Evolutionary conservation across 2,797 vertebrate genomes (phyloP).

Genomic region (Acestrorhynchus altus): DNA sequence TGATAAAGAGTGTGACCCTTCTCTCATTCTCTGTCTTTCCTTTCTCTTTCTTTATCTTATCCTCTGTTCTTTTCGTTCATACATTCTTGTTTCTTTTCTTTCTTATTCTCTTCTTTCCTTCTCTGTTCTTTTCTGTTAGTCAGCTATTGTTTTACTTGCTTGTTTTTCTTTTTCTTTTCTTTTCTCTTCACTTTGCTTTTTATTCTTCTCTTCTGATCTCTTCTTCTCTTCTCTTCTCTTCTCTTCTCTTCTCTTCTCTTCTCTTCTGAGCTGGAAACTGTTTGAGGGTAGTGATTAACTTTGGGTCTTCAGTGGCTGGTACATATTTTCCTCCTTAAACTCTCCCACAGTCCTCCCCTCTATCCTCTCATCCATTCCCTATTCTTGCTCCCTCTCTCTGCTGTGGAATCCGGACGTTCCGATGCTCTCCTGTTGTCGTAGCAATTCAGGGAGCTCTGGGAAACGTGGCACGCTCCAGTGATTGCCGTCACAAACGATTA

Average conservation of each 20-base stretch:
- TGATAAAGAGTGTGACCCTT: neutral
- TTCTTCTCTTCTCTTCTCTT: no score
- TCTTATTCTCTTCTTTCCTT: no score
- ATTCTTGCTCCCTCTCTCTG: constrained; percentile 8
- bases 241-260: constrained; percentile 1
- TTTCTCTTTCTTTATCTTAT: neutral
- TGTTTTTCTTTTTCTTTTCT: neutral
- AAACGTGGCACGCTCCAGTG: constrained; percentile 53
- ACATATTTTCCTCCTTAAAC: constrained; percentile 29
- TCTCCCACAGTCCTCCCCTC: constrained; percentile 25
- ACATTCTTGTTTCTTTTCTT: neutral
- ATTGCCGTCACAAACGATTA: constrained; percentile 44
- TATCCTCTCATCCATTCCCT: constrained; percentile 1
- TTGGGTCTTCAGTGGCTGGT: neutral
- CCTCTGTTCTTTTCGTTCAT: neutral
- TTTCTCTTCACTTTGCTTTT: neutral
- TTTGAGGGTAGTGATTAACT: constrained; percentile 16
- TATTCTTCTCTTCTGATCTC: no score
- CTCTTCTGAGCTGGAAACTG: neutral
- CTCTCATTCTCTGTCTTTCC: neutral
- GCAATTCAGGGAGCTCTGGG: constrained; percentile 47
- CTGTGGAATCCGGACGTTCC: constrained; percentile 43
- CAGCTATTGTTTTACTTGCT: neutral
- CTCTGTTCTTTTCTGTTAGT: neutral
- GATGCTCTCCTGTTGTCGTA: constrained; percentile 52